Base-by-base conservation (phyloP, 1,140 invertebrate species). In the Drosophila aff. region DNA sequence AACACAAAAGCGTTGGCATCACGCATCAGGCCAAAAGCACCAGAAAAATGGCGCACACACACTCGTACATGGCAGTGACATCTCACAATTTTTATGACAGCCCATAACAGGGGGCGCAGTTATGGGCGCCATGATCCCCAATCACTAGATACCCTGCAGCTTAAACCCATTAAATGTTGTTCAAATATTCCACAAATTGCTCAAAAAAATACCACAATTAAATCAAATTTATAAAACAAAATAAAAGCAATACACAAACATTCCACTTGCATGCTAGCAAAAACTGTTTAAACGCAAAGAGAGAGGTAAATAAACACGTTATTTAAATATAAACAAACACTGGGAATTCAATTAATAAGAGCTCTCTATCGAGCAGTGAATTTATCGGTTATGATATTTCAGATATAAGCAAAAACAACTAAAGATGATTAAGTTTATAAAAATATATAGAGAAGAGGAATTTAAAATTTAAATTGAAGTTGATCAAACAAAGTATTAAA, bases 11-110 rank as follows among this genome's bases (percentile, higher is more conserved):
- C 65, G 53, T 76, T 57, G 69, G 50, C 55, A 52, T 58, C 65
- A 26, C 46, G 60, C 31, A 74, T 44, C 60, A 69, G 59, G 63
- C 47, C 13, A 53, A 36, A 36, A 55, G 18, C 52, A 55, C 36
- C 53, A 81, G 46, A 36, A 72, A 87, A 89, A 83, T 78, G 80
- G 72, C 61, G 63, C 73, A 77, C 59, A 71, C 80, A 87, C 73
- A 75, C 64, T 59, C 72, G 62, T 68, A 76, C 75, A 43, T 43
- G 38, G 50, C 68, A 71, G 58, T 81, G 77, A 78, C 78, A 89
- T 89, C 82, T 83, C 73, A 75, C 77, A 89, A 89, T 89, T 84
- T 89, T 81, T 81, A 81, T 83, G 84, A 87, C 84, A 87, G 69
- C 73, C 1, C 11, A 40, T 31, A 31, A 33, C 33, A 33, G 40